Evolutionary conservation across 2,797 vertebrate genomes (phyloP).

Genomic region (Apogon hyalosoma): DNA sequence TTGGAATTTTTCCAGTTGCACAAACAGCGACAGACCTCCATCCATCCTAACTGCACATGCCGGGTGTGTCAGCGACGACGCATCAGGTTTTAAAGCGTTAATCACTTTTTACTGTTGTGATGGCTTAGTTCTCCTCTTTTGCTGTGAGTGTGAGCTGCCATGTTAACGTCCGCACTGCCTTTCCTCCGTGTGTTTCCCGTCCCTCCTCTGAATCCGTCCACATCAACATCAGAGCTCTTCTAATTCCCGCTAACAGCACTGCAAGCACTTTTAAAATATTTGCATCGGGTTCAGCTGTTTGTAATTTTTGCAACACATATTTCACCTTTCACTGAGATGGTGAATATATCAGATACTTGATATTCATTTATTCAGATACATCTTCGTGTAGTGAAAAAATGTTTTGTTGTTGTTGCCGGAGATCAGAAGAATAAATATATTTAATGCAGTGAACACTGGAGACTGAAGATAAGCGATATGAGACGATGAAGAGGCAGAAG

Average conservation of each 20-base stretch:
- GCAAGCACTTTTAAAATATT: slow-evolving; percentile 8
- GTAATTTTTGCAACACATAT: too few species aligned
- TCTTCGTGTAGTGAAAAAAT: slow-evolving; percentile 10
- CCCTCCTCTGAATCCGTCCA: slow-evolving; percentile 19
- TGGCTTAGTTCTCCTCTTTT: too few species aligned
- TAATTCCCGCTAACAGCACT: not conserved
- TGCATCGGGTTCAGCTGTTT: slow-evolving; percentile 6
- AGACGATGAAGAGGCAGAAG: slow-evolving; percentile 25
- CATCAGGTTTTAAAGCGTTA: too few species aligned
- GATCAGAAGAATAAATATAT: slow-evolving; percentile 45
- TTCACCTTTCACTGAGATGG: not conserved
- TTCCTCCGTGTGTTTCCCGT: slow-evolving; percentile 38
- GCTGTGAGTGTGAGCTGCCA: slow-evolving; percentile 21
- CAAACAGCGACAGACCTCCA: too few species aligned
- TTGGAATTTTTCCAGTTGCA: too few species aligned
- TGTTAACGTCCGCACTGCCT: slow-evolving; percentile 31
- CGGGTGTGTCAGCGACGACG: too few species aligned
- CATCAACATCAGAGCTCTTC: not conserved
- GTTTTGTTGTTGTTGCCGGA: slow-evolving; percentile 29
- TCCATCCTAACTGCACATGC: too few species aligned
- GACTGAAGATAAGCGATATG: slow-evolving; percentile 44
- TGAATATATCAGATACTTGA: slow-evolving; percentile 8
- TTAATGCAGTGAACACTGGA: slow-evolving; percentile 34
- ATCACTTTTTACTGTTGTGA: too few species aligned
- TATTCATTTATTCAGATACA: slow-evolving; percentile 5